Base-by-base conservation (phyloP, 1,140 invertebrate genomes). In the Aphaenogaster rudis region DNA sequence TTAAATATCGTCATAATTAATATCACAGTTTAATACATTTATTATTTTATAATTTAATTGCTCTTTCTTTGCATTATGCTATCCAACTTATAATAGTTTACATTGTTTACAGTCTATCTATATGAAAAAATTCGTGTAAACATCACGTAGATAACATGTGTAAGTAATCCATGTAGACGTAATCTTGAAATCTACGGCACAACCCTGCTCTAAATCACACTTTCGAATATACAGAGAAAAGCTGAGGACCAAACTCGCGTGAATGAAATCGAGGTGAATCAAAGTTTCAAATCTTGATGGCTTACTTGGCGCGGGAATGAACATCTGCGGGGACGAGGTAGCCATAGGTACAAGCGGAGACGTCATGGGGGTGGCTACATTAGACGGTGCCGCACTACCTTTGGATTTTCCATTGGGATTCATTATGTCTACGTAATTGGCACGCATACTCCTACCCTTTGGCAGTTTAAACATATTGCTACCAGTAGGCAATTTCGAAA, bases 351-450 rank as follows among this genome's bases (percentile, higher is more conserved):
- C 93, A 86, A 93, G 89, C n/a, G 92, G 95, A 59, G 94, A 95
- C 67, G 93, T 93, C 21, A 94, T 94, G 3, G 96, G 96, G 6
- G 95, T 96, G 84, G 96, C 93, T 81, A 96, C 93, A 88, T 93
- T 94, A 15, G 96, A 94, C 15, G 95, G 88, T 5, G 95, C 92
- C 81, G 94, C 92, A n/a, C 92, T 87, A 84, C 94, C 92, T 72
- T 95, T 95, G 39, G 94, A 95, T 36, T 59, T 59, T 7, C 96
- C 96, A 87, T 96, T 96, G 39, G 97, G 97, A 96, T 98, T 98
- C 94, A 98, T 97, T 48, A 98, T 97, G 95, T 99, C 98, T 74
- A 98, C 97, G 94, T 99, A 99, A 90, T 95, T 94, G 45, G 94
- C 90, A 77, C 94, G 96, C 97, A 97, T 96, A 97, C 97, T 97